phyloP scores from a whole-genome alignment of 1,140 invertebrate genomes.

The Nasonia vitripennis region DNA sequence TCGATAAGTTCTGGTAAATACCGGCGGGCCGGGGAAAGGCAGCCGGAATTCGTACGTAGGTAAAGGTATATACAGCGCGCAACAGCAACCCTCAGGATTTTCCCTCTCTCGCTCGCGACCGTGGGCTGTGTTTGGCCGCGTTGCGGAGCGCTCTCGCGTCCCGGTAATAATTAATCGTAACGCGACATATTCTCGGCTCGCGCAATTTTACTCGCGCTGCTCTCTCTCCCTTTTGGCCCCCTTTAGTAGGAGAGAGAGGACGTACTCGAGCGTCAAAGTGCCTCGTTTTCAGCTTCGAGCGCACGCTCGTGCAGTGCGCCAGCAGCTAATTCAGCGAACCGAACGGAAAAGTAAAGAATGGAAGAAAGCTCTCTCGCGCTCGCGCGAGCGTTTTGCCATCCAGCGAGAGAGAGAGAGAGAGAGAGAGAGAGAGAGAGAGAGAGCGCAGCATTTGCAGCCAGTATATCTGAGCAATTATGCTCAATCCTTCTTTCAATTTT shows the following conservation, averaged over 20 bases:
- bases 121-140: constrained; percentile 25
- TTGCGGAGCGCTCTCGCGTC: constrained; percentile 41
- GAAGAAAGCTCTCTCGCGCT: constrained; percentile 40
- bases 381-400: background rate
- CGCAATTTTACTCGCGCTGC: constrained; percentile 15
- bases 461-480: constrained; percentile 51
- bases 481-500: constrained; percentile 51
- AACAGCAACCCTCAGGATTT: constrained; percentile 8
- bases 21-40: constrained; percentile 61
- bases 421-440: background rate
- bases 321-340: constrained; percentile 52
- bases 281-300: constrained; percentile 46
- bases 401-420: background rate
- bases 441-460: background rate
- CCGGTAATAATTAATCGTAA: constrained; percentile 61
- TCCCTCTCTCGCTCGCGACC: constrained; percentile 44
- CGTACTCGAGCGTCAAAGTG: constrained; percentile 56
- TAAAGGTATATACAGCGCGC: constrained; percentile 8
- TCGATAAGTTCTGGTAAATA: constrained; percentile 67
- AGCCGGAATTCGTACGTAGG: constrained; percentile 45
- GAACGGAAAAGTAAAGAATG: constrained; percentile 52
- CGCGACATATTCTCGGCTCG: constrained; percentile 52
- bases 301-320: background rate
- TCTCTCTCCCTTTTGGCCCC: background rate
- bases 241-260: background rate